Base-by-base conservation (phyloP, 2,888 invertebrate genomes). In the Cataglyphis rosenhaueri region DNA sequence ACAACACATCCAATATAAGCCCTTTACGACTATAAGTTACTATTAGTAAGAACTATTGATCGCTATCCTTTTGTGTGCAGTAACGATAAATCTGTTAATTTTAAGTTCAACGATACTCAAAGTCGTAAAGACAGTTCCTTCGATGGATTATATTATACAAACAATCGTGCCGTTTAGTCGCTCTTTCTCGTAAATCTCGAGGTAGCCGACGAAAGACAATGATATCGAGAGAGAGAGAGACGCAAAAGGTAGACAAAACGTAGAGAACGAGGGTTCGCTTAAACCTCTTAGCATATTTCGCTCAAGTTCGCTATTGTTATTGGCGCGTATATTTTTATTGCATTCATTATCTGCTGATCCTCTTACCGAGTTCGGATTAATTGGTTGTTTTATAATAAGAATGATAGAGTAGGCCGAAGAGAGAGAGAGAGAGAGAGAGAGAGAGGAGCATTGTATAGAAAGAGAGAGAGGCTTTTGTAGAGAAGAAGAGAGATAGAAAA, bases 341-440 rank as follows among this genome's bases (percentile, higher is more conserved):
- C 87, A 92, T 93, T 92, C 92, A 93, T 93, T 93, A 93, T 92
- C 85, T 84, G 73, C 79, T 91, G 90, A 93, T 93, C 93, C 92
- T 91, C 93, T 93, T 92, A 92, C 79, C 59, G 85, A 90, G 90
- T 91, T 91, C 85, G 89, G 92, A 93, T 92, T 92, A 92, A 92
- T 92, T 89, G 92, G 90, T 90, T 92, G 91, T 92, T 92, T 92
- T 86, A 89, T 89, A 90, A 84, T 70, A 86, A 85, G 70, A 62
- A 29, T 29, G 59, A 59, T 52, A 61, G 78, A 59, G 44, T 52
- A 35, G 73, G 38, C 35, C 78, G 78, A 66, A 59, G 62, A 38
- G n/a, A 12, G 12, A 18, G 55, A 52, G 38, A 9, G 57, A 52
- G 38, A 9, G 57, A 59, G 62, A 38, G n/a, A 12, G 12, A 18